Conservation (phyloP, 1,140 invertebrate species). For the Drosophila oshimai region DNA sequence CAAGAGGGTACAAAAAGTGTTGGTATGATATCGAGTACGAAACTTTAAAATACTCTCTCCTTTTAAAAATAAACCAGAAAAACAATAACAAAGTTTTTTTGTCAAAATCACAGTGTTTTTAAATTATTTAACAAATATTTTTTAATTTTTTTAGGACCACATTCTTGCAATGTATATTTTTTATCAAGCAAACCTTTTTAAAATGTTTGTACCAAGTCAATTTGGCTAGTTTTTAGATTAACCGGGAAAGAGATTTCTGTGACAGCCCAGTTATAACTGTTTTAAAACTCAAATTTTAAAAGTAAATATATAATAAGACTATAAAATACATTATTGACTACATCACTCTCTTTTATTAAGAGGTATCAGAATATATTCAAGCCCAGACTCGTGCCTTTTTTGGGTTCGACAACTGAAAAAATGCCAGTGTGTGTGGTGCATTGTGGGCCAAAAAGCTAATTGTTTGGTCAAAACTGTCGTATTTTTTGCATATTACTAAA, state of each 20-base stretch:
- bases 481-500: neutral
- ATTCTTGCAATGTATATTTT: too few species aligned
- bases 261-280: too few species aligned
- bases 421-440: neutral
- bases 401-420: neutral
- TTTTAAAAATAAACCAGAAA: neutral
- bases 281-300: too few species aligned
- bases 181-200: too few species aligned
- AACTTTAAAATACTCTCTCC: neutral
- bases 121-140: too few species aligned
- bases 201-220: too few species aligned
- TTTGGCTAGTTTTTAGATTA: too few species aligned
- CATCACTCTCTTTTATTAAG: neutral
- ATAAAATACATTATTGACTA: neutral
- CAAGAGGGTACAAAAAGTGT: neutral
- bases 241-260: too few species aligned
- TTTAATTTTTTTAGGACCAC: too few species aligned
- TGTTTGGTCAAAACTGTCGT: neutral
- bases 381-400: neutral
- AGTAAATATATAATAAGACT: neutral
- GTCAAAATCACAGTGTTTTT: too few species aligned
- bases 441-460: conserved; percentile 22
- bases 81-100: too few species aligned
- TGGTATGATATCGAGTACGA: too few species aligned
- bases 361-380: neutral